Conservation (phyloP, 2,113 vertebrate species). For the Rhegmatorhina hoffmannsi region DNA sequence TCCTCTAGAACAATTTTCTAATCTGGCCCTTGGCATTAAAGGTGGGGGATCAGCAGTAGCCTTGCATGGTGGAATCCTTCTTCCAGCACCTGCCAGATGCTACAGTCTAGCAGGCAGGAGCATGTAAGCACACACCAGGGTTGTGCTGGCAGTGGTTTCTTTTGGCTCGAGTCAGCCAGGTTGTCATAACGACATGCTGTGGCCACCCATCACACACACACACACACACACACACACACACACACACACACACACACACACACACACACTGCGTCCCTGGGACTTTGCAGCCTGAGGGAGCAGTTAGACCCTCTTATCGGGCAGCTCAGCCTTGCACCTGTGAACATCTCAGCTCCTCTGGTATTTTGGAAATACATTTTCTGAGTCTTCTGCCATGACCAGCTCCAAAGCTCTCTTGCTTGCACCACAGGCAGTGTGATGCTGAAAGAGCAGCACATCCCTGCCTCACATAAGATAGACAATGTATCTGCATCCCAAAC, state of each 20-base stretch:
- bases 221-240: accelerated
- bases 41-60: neutral
- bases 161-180: neutral
- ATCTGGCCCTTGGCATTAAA: neutral
- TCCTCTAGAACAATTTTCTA: neutral
- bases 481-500: neutral
- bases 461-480: neutral
- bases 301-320: neutral
- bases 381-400: neutral
- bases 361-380: neutral
- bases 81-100: neutral
- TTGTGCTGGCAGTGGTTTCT: neutral
- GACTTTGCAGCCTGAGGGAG: neutral
- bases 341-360: neutral
- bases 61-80: accelerated
- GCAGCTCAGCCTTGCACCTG: neutral
- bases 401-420: neutral
- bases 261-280: neutral
- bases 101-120: neutral
- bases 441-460: neutral
- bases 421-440: neutral
- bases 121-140: neutral
- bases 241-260: neutral
- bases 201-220: neutral
- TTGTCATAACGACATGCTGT: accelerated